Base-by-base conservation (phyloP, 2,888 invertebrate species). In the Agrilus cyanescens region DNA sequence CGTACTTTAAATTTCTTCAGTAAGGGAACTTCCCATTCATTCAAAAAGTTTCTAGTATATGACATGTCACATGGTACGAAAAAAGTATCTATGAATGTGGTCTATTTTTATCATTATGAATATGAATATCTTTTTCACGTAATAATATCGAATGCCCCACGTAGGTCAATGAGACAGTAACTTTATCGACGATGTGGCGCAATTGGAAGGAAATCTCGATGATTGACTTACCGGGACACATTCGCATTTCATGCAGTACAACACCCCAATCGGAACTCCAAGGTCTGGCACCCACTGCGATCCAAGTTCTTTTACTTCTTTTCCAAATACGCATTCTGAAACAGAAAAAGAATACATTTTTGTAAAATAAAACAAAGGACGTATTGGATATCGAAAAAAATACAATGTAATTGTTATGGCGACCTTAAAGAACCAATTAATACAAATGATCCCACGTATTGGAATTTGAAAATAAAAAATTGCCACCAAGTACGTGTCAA, bases 241-340 rank as follows among this genome's bases (percentile, higher is more conserved):
- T 75, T 90, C 86, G 74, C 94, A 95, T 74, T 83, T 84, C 71
- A 94, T 88, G 77, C 94, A 95, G 71, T 87, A 86, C 81, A 93
- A 86, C 51, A 90, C 81, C 48, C 93, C 94, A 64, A 91, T 90
- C 13, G 94, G 93, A 41, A 88, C 86, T 43, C 93, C 93, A 53
- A 95, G 73, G 66, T 90, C 88, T 39, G 94, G 91, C 60, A 83
- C 87, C 93, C 94, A 95, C 55, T 83, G 82, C 39, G 90, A 85
- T 41, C 89, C 90, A 53, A 94, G 72, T 68, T 91, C 89, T 57
- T 85, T 81, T 40, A 85, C 76, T 66, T 84, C 80, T 62, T 87
- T 87, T 47, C 91, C 94, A 63, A 94, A 87, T 57, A 84, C 81
- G 63, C 94, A 95, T 75, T 94, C 94, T 88, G 80, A 39, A 85